A percentile compares a stretch with the other conserved stretches of the same genome.
Conservation (phyloP, 2,888 invertebrate genomes). For the Lampropteryx suffumata region DNA sequence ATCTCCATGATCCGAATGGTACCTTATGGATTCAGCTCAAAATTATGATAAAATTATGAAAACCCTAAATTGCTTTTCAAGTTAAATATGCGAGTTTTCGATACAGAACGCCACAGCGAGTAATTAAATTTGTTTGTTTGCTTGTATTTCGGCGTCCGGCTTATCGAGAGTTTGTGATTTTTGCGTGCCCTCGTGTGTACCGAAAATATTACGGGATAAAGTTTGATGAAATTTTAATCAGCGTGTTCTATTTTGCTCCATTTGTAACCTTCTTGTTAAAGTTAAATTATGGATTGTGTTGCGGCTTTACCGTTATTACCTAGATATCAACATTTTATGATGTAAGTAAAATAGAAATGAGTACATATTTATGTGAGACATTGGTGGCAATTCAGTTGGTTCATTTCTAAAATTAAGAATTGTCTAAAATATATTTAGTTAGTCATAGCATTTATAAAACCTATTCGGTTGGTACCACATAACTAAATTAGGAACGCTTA, state of each 20-base stretch:
- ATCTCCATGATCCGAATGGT: no score
- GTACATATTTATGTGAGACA: no score
- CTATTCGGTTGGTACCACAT: no score
- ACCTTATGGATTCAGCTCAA: not conserved
- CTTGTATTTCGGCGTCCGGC: conserved; percentile 42
- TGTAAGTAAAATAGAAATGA: no score
- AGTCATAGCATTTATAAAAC: no score
- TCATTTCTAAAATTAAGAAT: no score
- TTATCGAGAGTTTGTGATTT: conserved; percentile 53
- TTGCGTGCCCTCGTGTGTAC: conserved; percentile 47
- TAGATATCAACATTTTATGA: no score
- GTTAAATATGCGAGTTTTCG: conserved; percentile 34
- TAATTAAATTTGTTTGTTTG: conserved; percentile 66
- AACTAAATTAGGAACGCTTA: no score
- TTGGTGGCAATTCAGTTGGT: no score
- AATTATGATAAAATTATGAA: conserved; percentile 9
- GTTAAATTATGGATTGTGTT: no score
- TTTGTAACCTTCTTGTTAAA: conserved; percentile 32
- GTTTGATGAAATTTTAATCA: conserved; percentile 62
- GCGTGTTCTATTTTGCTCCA: conserved; percentile 40
- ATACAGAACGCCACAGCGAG: conserved; percentile 41
- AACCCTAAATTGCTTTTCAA: conserved; percentile 12
- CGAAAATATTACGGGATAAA: conserved; percentile 51
- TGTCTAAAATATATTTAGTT: no score
- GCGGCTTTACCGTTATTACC: no score